Percentiles rank a stretch among this genome's conserved stretches.
Evolutionary conservation across 2,888 invertebrate genomes (phyloP).

Genomic region (Cybosia mesomella): DNA sequence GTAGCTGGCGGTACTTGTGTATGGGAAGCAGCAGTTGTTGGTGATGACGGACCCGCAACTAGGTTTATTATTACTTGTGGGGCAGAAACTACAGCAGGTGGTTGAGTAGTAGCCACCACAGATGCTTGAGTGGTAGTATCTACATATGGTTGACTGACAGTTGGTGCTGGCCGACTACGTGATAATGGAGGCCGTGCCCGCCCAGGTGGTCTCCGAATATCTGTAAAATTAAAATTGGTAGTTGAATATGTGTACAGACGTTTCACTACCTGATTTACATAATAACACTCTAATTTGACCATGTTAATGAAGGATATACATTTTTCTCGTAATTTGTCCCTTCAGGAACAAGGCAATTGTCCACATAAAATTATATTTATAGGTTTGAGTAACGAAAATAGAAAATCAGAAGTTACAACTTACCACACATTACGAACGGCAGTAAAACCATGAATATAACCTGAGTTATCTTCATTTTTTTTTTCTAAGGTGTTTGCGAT

Average conservation of each 20-base stretch:
- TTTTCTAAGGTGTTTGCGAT: background rate
- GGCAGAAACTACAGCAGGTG: background rate
- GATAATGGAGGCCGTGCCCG: background rate
- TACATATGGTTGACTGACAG: background rate
- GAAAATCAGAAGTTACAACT: background rate
- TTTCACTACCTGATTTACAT: background rate
- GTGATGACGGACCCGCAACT: background rate
- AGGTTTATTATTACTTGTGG: slow-evolving; percentile 9
- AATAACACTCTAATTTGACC: background rate
- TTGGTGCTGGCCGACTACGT: background rate
- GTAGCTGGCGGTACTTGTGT: background rate
- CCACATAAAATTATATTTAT: background rate
- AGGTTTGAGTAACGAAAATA: background rate
- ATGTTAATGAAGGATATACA: background rate
- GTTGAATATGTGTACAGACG: background rate
- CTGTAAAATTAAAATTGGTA: background rate
- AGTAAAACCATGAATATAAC: background rate
- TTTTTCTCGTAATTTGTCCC: background rate
- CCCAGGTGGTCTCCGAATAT: background rate
- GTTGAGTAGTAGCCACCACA: background rate
- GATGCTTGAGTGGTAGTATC: background rate
- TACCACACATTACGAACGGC: background rate
- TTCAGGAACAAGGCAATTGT: background rate
- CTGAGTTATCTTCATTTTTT: background rate
- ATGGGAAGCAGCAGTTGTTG: background rate